These are phyloP conservation scores for Lysandra coridon DNA, from an alignment of 2,888 invertebrate genomes.

Conservation along the genomic window DNA sequence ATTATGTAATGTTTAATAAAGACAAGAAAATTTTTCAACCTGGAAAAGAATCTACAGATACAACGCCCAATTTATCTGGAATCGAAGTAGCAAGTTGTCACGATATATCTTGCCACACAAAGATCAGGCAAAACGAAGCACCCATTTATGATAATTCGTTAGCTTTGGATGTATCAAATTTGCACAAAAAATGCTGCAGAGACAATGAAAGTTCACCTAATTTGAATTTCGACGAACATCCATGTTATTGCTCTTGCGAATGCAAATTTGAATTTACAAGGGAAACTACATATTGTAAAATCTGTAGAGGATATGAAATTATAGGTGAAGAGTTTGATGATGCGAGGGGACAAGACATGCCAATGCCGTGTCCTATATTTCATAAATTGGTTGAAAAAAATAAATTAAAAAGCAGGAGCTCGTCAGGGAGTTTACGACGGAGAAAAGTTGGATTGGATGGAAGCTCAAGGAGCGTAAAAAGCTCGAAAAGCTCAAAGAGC, in stretches of 20 bases:
- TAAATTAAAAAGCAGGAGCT: conserved; percentile 54
- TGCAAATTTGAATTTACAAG: conserved; percentile 65
- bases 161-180: conserved; percentile 51
- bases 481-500: conserved; percentile 46
- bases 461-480: conserved; percentile 26
- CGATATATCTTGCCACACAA: conserved; percentile 33
- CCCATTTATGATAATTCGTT: conserved; percentile 54
- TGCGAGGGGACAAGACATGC: conserved; percentile 46
- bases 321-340: conserved; percentile 56
- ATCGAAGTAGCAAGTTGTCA: conserved; percentile 53
- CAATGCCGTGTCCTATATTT: conserved; percentile 68
- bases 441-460: conserved; percentile 45
- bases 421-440: conserved; percentile 59
- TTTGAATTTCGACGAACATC: conserved; percentile 53
- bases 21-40: conserved; percentile 38
- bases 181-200: conserved; percentile 51
- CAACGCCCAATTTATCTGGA: not conserved
- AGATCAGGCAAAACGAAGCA: conserved; percentile 41
- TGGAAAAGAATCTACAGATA: conserved; percentile 4
- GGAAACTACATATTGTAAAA: conserved; percentile 64
- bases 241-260: conserved; percentile 68
- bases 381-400: conserved; percentile 62
- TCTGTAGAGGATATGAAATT: conserved; percentile 67
- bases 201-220: conserved; percentile 47
- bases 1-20: conserved; percentile 62